These are phyloP conservation scores for Puffinus mauretanicus DNA, from an alignment of 2,113 vertebrate genomes.

Conservation along the genomic window DNA sequence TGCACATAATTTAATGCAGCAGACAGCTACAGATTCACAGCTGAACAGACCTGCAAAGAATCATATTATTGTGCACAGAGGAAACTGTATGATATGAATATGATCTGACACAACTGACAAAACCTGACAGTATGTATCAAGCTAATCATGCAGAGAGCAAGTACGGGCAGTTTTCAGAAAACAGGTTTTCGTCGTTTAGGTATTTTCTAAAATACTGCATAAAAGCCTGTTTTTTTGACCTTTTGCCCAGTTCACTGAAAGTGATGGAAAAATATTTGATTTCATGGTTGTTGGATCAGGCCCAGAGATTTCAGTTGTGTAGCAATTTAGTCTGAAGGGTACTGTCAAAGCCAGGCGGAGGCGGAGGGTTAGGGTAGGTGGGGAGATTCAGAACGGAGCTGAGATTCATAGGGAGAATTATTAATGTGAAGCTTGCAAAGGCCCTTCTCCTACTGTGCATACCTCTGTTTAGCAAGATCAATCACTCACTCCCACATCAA, in stretches of 20 bases:
- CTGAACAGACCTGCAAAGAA: background rate
- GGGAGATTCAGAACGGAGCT: background rate
- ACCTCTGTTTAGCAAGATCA: conserved; percentile 34
- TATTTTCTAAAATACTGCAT: conserved; percentile 18
- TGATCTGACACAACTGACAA: conserved; percentile 37
- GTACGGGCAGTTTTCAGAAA: background rate
- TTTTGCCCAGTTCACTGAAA: background rate
- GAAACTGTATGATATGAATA: conserved; percentile 23
- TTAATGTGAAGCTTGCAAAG: background rate
- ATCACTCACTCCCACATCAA: background rate
- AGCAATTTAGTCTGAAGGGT: background rate
- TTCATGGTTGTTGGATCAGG: background rate
- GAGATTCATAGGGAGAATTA: background rate
- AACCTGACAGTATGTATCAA: conserved; percentile 51
- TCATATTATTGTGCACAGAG: background rate
- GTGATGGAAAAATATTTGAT: background rate
- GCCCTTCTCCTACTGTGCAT: background rate
- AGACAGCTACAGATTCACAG: conserved; percentile 20
- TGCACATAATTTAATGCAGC: background rate
- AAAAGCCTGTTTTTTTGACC: background rate
- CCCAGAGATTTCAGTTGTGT: background rate
- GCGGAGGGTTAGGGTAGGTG: background rate
- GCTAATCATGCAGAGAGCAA: conserved; percentile 17
- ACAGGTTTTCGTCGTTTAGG: background rate
- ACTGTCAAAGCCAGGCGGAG: background rate